These are phyloP conservation scores for Acanthoscelides obtectus DNA, from an alignment of 2,888 invertebrate species.

Conservation along the genomic window DNA sequence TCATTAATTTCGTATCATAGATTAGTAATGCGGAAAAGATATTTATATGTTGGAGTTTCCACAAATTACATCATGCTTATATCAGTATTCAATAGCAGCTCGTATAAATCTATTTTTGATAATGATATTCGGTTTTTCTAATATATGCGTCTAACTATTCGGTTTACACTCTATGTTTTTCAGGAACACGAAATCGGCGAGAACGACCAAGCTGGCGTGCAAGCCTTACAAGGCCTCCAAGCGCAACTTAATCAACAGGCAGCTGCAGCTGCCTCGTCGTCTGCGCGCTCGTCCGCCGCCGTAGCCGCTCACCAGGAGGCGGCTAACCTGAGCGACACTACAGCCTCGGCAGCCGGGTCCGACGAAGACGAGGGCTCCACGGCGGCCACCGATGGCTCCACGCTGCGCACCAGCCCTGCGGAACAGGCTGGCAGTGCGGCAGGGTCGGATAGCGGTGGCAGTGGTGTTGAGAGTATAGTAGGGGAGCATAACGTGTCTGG, in stretches of 20 bases:
- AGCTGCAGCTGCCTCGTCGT: conserved; percentile 25
- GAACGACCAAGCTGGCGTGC: not conserved
- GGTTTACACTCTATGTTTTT: too few relatives aligned
- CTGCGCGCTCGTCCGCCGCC: conserved; percentile 17
- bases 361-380: conserved; percentile 87
- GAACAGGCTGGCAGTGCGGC: conserved; percentile 57
- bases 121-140: too few relatives aligned
- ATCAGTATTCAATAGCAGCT: too few relatives aligned
- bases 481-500: conserved; percentile 74
- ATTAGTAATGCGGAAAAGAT: too few relatives aligned
- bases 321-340: conserved; percentile 73
- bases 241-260: conserved; percentile 35
- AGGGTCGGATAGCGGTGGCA: conserved; percentile 87
- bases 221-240: conserved; percentile 49
- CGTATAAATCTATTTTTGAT: too few relatives aligned
- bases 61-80: too few relatives aligned
- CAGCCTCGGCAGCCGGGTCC: conserved; percentile 84
- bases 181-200: conserved; percentile 69
- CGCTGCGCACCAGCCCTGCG: conserved; percentile 78
- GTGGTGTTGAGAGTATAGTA: conserved; percentile 87
- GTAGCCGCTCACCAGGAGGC: conserved; percentile 43
- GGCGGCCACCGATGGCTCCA: conserved; percentile 91
- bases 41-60: too few relatives aligned
- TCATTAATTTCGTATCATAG: too few relatives aligned
- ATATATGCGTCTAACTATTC: too few relatives aligned